phyloP scores from a whole-genome alignment of 2,888 invertebrate species.

The Coelopa pilipes region DNA sequence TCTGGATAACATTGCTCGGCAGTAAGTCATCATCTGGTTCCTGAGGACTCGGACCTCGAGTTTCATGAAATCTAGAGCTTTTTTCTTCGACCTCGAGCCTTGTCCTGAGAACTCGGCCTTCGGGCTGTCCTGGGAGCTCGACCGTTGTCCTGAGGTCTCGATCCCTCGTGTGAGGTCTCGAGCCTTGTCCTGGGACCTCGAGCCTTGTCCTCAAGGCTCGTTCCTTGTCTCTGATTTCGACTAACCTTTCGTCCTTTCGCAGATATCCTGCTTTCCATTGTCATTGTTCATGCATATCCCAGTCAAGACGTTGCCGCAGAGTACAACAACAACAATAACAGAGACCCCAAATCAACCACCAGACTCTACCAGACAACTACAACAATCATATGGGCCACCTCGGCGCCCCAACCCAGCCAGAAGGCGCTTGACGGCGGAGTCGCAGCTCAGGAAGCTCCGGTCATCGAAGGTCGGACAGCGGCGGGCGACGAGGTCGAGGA shows the following conservation, averaged over 20 bases:
- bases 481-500: not conserved
- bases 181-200: no score
- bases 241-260: constrained; percentile 52
- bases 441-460: no score
- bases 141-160: no score
- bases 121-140: no score
- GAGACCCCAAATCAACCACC: constrained; percentile 42
- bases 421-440: no score
- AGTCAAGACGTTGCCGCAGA: constrained; percentile 52
- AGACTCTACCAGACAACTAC: constrained; percentile 56
- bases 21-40: constrained; percentile 48
- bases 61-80: no score
- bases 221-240: no score
- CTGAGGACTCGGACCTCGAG: not conserved
- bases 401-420: constrained; percentile 33
- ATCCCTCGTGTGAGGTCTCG: no score
- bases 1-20: constrained; percentile 78
- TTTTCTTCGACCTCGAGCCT: no score
- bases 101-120: no score
- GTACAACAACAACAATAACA: constrained; percentile 46
- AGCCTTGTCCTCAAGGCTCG: no score
- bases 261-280: constrained; percentile 46
- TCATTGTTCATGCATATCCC: constrained; percentile 58
- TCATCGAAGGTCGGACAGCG: no score
- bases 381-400: constrained; percentile 53